Percentiles rank a stretch among this genome's conserved stretches.
Conservation (phyloP, 2,797 vertebrate species). For the Myotis myotis region DNA sequence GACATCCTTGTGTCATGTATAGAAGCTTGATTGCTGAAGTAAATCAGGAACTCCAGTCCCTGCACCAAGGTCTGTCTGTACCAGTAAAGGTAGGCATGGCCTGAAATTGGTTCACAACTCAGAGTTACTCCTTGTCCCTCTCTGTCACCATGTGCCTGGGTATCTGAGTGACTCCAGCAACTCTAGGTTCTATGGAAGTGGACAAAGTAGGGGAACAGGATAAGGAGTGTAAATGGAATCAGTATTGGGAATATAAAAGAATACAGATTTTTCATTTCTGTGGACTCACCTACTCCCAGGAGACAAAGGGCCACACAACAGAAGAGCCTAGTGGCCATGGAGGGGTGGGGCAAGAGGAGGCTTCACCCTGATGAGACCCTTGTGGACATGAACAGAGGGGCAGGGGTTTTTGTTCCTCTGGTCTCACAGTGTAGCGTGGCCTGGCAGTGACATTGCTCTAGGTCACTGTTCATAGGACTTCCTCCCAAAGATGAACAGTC, state of each 20-base stretch:
- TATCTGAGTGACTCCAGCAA: constrained; percentile 19
- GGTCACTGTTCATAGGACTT: background rate
- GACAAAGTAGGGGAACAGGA: background rate
- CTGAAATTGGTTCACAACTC: background rate
- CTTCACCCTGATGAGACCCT: background rate
- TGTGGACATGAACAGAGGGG: background rate
- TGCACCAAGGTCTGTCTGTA: background rate
- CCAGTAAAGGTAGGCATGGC: fast-evolving
- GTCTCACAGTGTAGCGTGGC: background rate
- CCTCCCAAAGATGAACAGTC: background rate
- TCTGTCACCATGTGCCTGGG: background rate
- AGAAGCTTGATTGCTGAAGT: no score
- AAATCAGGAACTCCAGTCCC: no score
- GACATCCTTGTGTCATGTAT: fast-evolving
- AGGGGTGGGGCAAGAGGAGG: no score
- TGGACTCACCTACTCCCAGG: background rate
- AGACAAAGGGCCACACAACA: background rate
- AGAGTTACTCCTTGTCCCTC: background rate
- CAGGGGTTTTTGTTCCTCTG: no score
- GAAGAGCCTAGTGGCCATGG: constrained; percentile 20
- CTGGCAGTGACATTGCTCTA: background rate
- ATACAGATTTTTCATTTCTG: background rate
- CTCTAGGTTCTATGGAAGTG: background rate
- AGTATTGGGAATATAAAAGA: background rate
- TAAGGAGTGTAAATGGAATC: background rate